A percentile compares a stretch with the other conserved stretches of the same genome.
Evolutionary conservation across 1,140 invertebrate species (phyloP).

Genomic region (Neodiprion lecontei): DNA sequence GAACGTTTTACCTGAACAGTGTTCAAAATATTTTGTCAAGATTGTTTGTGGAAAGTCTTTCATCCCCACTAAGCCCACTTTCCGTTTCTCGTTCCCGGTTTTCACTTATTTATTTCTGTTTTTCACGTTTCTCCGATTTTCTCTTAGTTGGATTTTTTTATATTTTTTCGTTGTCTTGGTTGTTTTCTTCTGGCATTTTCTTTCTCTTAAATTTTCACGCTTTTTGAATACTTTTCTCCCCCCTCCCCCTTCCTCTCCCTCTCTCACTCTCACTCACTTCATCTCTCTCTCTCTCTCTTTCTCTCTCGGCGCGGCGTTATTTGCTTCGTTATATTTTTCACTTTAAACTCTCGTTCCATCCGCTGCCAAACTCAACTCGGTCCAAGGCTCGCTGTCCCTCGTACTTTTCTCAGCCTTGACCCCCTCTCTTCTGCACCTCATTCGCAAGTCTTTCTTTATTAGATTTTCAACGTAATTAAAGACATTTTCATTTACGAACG

Average conservation of each 20-base stretch:
- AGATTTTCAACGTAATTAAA: conserved; percentile 13
- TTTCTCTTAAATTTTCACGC: background rate
- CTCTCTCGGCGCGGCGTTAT: conserved; percentile 5
- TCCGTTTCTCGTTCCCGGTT: conserved; percentile 2
- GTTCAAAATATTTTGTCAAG: conserved; percentile 37
- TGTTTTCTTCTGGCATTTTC: conserved; percentile 7
- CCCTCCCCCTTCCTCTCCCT: background rate
- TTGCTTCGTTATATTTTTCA: background rate
- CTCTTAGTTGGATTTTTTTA: too few species aligned
- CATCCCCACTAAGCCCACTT: conserved; percentile 2
- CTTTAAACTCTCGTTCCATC: background rate
- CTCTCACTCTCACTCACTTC: background rate
- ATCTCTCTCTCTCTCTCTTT: background rate
- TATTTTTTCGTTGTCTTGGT: background rate
- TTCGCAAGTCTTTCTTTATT: conserved; percentile 8
- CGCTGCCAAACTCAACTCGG: too few species aligned
- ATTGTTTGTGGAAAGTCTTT: conserved; percentile 29
- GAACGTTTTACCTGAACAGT: conserved; percentile 23
- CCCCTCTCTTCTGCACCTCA: conserved; percentile 8
- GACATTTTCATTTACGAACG: conserved; percentile 10
- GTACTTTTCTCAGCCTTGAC: background rate
- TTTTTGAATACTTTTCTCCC: background rate
- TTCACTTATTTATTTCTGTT: background rate
- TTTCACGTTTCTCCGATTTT: background rate
- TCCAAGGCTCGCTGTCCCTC: background rate